Evolutionary conservation across 2,797 vertebrate species (phyloP), one percentile per base, ranked within the genome.

Genomic region (Brachyalestes nurse): DNA sequence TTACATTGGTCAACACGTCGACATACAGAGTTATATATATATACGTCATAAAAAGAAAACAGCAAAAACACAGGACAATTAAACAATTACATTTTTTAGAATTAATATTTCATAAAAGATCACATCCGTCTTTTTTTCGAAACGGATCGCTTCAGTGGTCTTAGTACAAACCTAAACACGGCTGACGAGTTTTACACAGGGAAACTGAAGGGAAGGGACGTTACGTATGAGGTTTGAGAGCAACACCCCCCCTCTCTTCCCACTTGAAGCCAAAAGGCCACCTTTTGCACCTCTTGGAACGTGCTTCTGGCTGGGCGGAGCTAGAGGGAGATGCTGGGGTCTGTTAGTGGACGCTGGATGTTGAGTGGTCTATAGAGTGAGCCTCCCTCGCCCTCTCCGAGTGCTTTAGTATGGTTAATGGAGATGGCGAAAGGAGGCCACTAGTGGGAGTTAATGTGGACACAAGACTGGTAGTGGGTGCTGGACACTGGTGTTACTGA

Each of bases 381-480:
- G 82, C 88, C 85, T 89, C 89, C 89, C 86, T 87, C 76, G 81
- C 86, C 82, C 72, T 90, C 90, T 91, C 88, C 85, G 92, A 95
- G 94, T 95, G 94, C 93, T 95, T 94, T 93, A 92, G 92, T 93
- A 91, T 85, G 88, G 91, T 94, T 94, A 94, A 91, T 91, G 90
- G 88, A 92, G 90, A 88, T 81, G 87, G 87, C 86, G 83, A 86
- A 82, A 80, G 72, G 86, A 85, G 87, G 91, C 82, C 88, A 90
- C 87, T 80, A 65, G 77, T 28, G 78, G 67, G 47, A 60, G 74
- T 79, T 84, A 81, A 81, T 58, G 69, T 82, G 76, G 75, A 70
- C 72, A 51, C 80, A 47, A 74, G 75, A 13, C 69, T 79, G 76
- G 79, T 71, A 81, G 49, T 74, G 58, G 42, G 78, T 23, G 60